Evolutionary conservation across 2,888 invertebrate species (phyloP), one percentile per base, ranked within the genome.

Genomic region (Heteromyza rotundicornis): DNA sequence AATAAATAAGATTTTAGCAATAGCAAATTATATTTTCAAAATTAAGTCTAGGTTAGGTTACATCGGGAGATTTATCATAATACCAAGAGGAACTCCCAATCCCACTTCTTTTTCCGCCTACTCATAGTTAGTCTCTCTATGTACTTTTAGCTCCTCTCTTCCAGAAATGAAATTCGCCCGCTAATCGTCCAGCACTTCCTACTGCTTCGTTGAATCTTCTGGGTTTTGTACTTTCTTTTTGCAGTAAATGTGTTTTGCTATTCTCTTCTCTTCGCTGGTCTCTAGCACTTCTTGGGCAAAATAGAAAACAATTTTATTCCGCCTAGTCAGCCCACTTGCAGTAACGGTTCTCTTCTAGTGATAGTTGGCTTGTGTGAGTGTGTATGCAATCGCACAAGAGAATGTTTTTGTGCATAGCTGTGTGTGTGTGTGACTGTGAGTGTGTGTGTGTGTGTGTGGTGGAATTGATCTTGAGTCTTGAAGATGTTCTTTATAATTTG

Each of bases 381-480:
- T n/a, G 14, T 40, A n/a, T 40, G 40, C 40, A n/a, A 19, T 19
- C 50, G 40, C 16, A 12, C 3, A n/a, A 40, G 40, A 14, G 40
- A 5, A 10, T 55, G 52, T 22, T 23, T 32, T n/a, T 27, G 44
- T 23, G 8, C 19, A 44, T 35, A 49, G 10, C 14, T 51, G 20
- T 50, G 62, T 53, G 44, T 57, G 52, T 58, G 59, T 55, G 23
- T 51, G 53, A 35, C 54, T 61, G 52, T 62, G 56, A 35, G 78
- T 76, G 75, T 76, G 70, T 68, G 78, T n/a, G n/a, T n/a, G n/a
- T n/a, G n/a, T n/a, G n/a, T n/a, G n/a, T n/a, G n/a, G n/a, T 76
- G 78, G 76, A 77, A 77, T 77, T 77, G 77, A 77, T 77, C 77
- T 77, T 77, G 77, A 77, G 77, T 71, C 75, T 78, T 78, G 78